These are phyloP conservation scores for Drosophila gunungcola DNA, from an alignment of 1,140 invertebrate species.

Conservation along the genomic window DNA sequence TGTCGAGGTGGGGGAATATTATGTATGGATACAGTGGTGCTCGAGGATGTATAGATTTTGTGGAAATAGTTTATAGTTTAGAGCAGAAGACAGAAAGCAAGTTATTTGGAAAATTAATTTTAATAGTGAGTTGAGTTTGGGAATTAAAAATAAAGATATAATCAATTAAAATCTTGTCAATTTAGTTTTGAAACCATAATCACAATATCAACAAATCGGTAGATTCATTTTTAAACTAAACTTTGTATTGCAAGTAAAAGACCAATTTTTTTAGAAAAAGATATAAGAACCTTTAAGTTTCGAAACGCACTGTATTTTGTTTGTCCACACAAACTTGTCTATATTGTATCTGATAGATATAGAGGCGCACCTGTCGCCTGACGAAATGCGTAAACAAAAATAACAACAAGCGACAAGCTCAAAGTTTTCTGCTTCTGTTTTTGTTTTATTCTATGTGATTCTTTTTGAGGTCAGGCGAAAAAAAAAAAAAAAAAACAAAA, in stretches of 20 bases:
- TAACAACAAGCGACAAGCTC: conserved; percentile 76
- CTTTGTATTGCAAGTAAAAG: no score
- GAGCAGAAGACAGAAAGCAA: no score
- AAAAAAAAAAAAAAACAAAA: conserved; percentile 13
- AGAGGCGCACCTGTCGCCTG: conserved; percentile 74
- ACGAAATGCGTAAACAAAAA: conserved; percentile 74
- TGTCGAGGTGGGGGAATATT: conserved; percentile 49
- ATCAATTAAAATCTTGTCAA: no score
- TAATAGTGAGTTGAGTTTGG: no score
- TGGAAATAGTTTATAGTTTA: no score
- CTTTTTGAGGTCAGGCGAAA: conserved; percentile 73
- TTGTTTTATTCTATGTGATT: conserved; percentile 34
- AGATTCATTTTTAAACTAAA: no score
- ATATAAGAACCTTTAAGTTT: not conserved
- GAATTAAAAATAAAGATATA: no score
- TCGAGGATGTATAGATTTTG: conserved; percentile 4
- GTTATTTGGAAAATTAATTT: no score
- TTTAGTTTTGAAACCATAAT: no score
- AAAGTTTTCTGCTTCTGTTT: conserved; percentile 44
- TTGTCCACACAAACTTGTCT: conserved; percentile 23
- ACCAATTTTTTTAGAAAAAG: no score
- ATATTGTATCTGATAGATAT: conserved; percentile 49
- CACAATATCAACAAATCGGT: no score
- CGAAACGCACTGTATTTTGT: conserved; percentile 12
- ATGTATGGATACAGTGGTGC: conserved; percentile 4